Base-by-base conservation (phyloP, 2,888 invertebrate species). In the Parnassius smintheus region DNA sequence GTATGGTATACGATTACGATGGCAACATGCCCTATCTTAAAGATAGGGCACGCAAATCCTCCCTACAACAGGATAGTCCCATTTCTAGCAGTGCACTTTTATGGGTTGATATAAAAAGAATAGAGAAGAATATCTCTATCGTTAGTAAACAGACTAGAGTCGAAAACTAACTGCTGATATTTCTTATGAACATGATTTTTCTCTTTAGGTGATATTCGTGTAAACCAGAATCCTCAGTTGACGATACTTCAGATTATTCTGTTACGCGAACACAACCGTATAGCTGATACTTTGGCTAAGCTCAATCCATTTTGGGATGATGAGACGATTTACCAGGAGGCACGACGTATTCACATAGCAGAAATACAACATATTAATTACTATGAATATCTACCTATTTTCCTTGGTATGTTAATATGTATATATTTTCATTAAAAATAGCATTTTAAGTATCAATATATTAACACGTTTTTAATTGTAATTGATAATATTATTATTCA, bases 251-350 rank as follows among this genome's bases (percentile, higher is more conserved):
- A 96, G 69, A 92, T 95, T 9, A 81, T 96, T 1, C 80, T 95
- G 18, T 81, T 95, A 59, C 88, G 96, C 56, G 96, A 96, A 80
- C 96, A 96, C 82, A 96, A 96, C 83, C 93, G 96, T 54, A 82
- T 96, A 4, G 95, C 95, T 0, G 91, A 92, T 42, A 80, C 76
- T 4, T 84, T 96, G 9, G 82, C 90, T 0, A 78, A 86, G 8
- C 74, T 96, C 42, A 97, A 97, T 82, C 95, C 95, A 0, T 95
- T 95, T 67, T 96, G 96, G 96, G 88, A 90, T 67, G 96, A 96
- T 72, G 96, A 96, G 80, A 94, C 92, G 0, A 77, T 94, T 8
- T 96, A 92, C 89, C 96, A 96, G 78, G 96, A 96, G 82, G 93
- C 95, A 0, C 91, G 96, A 56, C 91, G 94, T 48, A 95, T 96